Percentiles rank a stretch among this genome's conserved stretches.
These are phyloP conservation scores for Chrysocyon brachyurus DNA, from an alignment of 2,797 vertebrate species.

Conservation along the genomic window DNA sequence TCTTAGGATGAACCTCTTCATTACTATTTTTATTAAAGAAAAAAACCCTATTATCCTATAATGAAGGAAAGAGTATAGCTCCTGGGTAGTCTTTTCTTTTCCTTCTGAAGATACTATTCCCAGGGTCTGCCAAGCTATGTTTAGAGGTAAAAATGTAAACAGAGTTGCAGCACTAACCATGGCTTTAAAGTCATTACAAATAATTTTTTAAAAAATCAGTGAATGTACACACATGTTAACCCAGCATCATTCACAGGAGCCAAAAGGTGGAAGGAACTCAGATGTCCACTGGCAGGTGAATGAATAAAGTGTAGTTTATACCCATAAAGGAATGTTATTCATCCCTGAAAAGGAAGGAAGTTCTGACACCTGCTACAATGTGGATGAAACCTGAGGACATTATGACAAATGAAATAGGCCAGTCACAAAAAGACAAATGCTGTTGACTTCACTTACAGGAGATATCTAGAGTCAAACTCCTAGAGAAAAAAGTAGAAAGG, in stretches of 20 bases:
- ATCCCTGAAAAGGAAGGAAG: background rate
- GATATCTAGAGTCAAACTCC: background rate
- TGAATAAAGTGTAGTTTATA: background rate
- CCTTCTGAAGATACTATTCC: background rate
- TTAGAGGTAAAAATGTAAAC: constrained; percentile 15
- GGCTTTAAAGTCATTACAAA: background rate
- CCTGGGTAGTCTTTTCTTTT: background rate
- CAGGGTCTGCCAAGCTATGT: background rate
- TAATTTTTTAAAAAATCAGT: background rate
- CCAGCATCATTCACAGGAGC: background rate
- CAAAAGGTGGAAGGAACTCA: background rate
- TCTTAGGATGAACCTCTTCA: background rate
- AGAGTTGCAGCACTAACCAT: background rate
- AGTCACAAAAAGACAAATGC: background rate
- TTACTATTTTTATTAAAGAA: constrained; percentile 17
- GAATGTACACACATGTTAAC: background rate
- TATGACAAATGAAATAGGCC: background rate
- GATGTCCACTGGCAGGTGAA: background rate
- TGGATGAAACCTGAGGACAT: background rate
- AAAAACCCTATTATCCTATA: background rate
- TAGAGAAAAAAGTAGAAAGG: background rate
- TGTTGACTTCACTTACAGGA: background rate
- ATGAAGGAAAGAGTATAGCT: background rate
- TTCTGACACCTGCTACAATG: background rate
- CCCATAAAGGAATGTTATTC: background rate